Conservation (phyloP, 1,140 invertebrate species). For the Periplaneta americana region DNA sequence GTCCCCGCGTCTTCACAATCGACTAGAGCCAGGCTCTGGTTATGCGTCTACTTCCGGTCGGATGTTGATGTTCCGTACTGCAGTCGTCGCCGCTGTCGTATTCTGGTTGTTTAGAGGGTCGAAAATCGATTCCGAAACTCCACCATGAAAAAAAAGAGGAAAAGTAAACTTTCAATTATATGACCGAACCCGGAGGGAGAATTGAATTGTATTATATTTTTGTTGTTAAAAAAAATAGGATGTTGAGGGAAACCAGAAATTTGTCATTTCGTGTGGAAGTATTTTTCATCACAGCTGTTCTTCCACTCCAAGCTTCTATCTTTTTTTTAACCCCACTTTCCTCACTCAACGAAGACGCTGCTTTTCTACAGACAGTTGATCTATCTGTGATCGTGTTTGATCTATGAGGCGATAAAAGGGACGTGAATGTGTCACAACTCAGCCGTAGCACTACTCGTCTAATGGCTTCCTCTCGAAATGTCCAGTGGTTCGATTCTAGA, state of each 20-base stretch:
- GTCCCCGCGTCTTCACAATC: background rate
- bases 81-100: background rate
- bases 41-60: background rate
- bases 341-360: background rate
- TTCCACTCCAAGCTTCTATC: background rate
- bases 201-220: background rate
- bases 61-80: background rate
- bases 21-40: no score
- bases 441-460: no score
- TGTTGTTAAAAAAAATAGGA: background rate
- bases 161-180: background rate
- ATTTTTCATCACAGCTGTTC: background rate
- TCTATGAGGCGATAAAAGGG: no score
- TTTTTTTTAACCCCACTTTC: background rate
- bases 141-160: background rate
- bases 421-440: no score
- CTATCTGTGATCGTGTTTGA: no score
- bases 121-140: background rate
- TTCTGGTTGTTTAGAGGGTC: background rate
- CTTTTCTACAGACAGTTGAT: no score
- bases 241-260: background rate
- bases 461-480: no score
- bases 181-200: background rate
- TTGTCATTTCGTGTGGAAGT: background rate
- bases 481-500: no score